A percentile compares a stretch with the other conserved stretches of the same genome.
Evolutionary conservation across 1,140 invertebrate genomes (phyloP).

Genomic region (Drosophila tropicalis): DNA sequence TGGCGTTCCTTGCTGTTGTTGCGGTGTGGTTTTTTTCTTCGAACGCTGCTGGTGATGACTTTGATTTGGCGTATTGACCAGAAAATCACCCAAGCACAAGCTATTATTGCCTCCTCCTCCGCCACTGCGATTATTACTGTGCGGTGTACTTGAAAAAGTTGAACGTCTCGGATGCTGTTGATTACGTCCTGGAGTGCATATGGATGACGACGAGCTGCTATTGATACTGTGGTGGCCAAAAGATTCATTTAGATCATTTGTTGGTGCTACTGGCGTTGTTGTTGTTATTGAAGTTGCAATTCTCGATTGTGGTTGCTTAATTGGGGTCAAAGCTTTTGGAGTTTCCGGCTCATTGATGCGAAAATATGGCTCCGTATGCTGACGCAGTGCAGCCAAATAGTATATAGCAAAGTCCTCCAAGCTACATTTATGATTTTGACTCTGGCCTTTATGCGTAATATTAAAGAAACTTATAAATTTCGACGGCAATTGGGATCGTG

Average conservation of each 20-base stretch:
- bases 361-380: conserved; percentile 65
- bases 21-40: conserved; percentile 66
- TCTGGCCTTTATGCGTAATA: neutral
- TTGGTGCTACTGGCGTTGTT: conserved; percentile 26
- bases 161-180: conserved; percentile 42
- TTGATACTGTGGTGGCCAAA: conserved; percentile 25
- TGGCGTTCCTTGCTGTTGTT: conserved; percentile 24
- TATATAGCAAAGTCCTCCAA: conserved; percentile 76
- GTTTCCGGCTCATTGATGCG: conserved; percentile 46
- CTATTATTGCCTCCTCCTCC: conserved; percentile 27
- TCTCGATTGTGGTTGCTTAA: conserved; percentile 22
- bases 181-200: conserved; percentile 29
- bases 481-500: conserved; percentile 34
- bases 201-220: conserved; percentile 22
- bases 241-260: conserved; percentile 31
- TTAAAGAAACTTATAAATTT: conserved; percentile 46
- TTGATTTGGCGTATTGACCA: conserved; percentile 53
- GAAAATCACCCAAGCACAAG: conserved; percentile 74
- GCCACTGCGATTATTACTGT: conserved; percentile 41
- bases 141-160: conserved; percentile 55
- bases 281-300: neutral
- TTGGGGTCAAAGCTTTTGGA: conserved; percentile 58
- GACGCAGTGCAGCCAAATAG: conserved; percentile 68
- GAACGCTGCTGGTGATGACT: conserved; percentile 53
- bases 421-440: conserved; percentile 30